Evolutionary conservation across 2,113 vertebrate genomes (phyloP), one percentile per base, ranked within the genome.

Genomic region (Hyperoodon ampullatus): DNA sequence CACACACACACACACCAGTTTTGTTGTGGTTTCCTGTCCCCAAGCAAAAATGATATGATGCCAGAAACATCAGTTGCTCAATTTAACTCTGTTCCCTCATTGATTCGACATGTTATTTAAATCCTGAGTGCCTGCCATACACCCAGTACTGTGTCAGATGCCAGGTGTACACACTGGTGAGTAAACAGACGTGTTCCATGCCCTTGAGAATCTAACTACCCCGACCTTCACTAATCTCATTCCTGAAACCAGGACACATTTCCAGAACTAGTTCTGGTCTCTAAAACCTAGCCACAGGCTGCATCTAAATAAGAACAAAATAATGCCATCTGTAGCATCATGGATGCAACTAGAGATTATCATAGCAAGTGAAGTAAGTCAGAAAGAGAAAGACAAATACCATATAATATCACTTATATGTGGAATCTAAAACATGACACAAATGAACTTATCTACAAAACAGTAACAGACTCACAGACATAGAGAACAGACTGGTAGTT

Each of bases 41-140:
- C 53, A 60, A 72, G 26, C 47, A 68, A 88, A 82, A 96, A 55
- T 42, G 44, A 66, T 55, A 75, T 23, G 60, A 92, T 72, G 53
- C n/a, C 50, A 60, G 80, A 88, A 86, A 35, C 23, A 85, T 4
- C 19, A 71, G 39, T 10, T 68, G 60, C 13, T 60, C 60, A n/a
- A 24, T 95, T 82, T 75, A 75, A 74, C 47, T 70, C 18, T n/a
- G 26, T 47, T n/a, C 33, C 19, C n/a, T 74, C 47, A 74, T 8
- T 78, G 63, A 78, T 50, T 75, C 2, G 14, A 47, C 18, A 58
- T 2, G 0, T 10, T n/a, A 50, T 44, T 84, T 61, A 47, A 58
- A 80, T 26, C 50, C 60, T 35, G 80, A 78, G 18, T n/a, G 8
- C 16, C 23, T 70, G 55, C 26, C 33, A 68, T 24, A 19, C 2